Base-by-base conservation (phyloP, 2,797 vertebrate genomes). In the Fundulus diaphanus region DNA sequence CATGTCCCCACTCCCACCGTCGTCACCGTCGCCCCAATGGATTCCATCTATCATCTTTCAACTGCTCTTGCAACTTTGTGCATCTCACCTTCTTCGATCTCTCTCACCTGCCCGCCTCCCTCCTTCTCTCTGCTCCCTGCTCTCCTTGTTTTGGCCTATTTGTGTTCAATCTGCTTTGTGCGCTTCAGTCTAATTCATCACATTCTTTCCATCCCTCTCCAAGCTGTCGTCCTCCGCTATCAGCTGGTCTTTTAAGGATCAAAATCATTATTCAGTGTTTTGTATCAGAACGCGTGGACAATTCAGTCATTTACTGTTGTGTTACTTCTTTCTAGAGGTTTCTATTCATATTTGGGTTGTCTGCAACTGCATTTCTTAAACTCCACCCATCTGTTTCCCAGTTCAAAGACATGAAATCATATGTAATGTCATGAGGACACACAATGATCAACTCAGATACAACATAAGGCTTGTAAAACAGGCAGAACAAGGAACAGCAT, bases 1-100 rank as follows among this genome's bases (percentile, higher is more conserved):
- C 70, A 73, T 81, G 79, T 79, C 80, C 82, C 68, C 74, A 71
- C 79, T 83, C 79, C 75, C 77, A 40, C 77, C 68, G 22, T 1
- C 71, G 73, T 71, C 77, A 65, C 72, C 70, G 18, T 70, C 68
- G 54, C 74, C 84, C n/a, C 87, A 76, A n/a, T 73, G 71, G 80
- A 80, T 22, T 72, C 81, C 85, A 90, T 91, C 85, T 82, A 90
- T 91, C 88, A 89, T 87, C 85, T 87, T 88, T 87, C 81, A 81
- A 85, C 85, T 86, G 78, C 77, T 84, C 72, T 24, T 75, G 73
- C 42, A 63, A 85, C 84, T 77, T 79, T 40, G 24, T 16, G 76
- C 40, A 67, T 70, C 72, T 78, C 72, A 76, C 66, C 85, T 80
- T 29, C 80, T 37, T 59, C 40, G 9, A 37, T 75, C 57, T 70